Evolutionary conservation across 2,888 invertebrate species (phyloP), one percentile per base, ranked within the genome.

Genomic region (Bellardia bayeri): DNA sequence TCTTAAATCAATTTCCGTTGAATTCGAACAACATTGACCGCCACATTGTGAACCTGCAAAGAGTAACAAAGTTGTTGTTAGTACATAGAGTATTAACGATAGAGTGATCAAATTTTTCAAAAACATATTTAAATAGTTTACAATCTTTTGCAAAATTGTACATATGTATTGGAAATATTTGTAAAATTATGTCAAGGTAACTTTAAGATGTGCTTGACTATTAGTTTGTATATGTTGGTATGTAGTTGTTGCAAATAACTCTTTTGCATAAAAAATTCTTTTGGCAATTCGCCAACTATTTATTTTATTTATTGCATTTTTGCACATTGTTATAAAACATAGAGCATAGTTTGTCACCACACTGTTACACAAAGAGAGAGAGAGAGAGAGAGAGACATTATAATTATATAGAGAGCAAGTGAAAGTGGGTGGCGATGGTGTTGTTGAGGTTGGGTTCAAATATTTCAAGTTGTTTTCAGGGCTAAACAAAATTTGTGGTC

Each of bases 21-120:
- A 89, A 89, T 93, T 93, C 80, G 91, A 91, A 90, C 94, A 94
- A 72, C 94, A 94, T 89, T 91, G 92, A 76, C 94, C 93, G 33
- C 93, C 92, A 79, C 94, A 94, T 85, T 93, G 90, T 88, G 92
- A 90, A 90, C 94, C 94, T 94, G 91, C 2, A 93, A 91, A 40
- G 13, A 75, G 42, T 84, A 42, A 58, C 11, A 14, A 58, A 69
- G 11, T 79, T 33, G 45, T 54, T 85, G 75, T 51, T 54, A 14
- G 42, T 13, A 58, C 40, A 45, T 13, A 9, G 1, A 61, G 0
- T 16, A 40, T 42, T 40, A 64, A 45, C 14, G 33, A 68, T 0
- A 13, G 6, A 37, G 9, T 74, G n/a, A 7, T 66, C 30, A 49
- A 66, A 74, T 37, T 5, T 14, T n/a, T 6, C 23, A 30, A 63